Conservation (phyloP, 2,113 vertebrate genomes). For the Chionomys nivalis region DNA sequence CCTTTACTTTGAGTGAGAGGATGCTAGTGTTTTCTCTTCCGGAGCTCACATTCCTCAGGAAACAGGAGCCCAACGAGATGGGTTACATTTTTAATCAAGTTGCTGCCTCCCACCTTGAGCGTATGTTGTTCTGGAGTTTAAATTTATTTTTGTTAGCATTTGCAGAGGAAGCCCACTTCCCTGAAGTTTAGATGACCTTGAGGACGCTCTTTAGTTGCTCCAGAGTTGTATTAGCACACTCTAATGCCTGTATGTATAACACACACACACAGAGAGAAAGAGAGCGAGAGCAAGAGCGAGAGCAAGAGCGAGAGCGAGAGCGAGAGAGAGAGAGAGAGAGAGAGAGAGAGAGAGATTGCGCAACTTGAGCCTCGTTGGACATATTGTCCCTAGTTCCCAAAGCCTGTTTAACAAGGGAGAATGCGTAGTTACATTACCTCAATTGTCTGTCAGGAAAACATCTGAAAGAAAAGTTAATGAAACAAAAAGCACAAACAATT, state of each 20-base stretch:
- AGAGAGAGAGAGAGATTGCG: too few species aligned
- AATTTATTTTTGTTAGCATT: slow-evolving; percentile 56
- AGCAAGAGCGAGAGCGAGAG: too few species aligned
- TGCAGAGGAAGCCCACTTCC: slow-evolving; percentile 62
- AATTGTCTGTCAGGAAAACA: not conserved
- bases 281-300: too few species aligned
- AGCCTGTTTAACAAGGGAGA: not conserved
- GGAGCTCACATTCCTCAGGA: slow-evolving; percentile 60
- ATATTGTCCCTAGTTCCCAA: not conserved
- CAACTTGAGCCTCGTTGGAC: not conserved
- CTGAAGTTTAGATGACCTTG: slow-evolving; percentile 13
- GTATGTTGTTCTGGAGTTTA: slow-evolving; percentile 1
- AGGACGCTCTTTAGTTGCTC: not conserved
- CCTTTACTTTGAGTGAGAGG: slow-evolving; percentile 62
- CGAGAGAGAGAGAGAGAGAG: not conserved
- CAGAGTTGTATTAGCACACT: not conserved
- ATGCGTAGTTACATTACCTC: not conserved
- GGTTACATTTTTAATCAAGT: slow-evolving; percentile 48
- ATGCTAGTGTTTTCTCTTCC: slow-evolving; percentile 68
- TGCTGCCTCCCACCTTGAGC: not conserved
- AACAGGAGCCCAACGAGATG: slow-evolving; percentile 51
- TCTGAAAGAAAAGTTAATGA: not conserved
- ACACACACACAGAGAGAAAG: too few species aligned
- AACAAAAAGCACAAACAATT: not conserved
- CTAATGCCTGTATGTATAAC: not conserved